Conservation (phyloP, 2,888 invertebrate species). For the Fragum fragum region DNA sequence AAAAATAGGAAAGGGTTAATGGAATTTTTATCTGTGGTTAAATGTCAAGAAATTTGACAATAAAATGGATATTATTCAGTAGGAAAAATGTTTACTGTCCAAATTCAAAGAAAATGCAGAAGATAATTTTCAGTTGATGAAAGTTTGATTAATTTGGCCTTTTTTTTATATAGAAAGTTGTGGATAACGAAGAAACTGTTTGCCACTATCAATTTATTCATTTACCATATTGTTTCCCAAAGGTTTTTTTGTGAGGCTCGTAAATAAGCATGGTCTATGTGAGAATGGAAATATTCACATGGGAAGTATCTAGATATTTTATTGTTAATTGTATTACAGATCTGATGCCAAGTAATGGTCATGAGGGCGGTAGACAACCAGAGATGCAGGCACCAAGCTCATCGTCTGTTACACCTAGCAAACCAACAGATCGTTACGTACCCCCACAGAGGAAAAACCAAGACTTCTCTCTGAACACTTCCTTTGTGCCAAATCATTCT, state of each 20-base stretch:
- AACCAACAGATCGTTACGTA: conserved; percentile 51
- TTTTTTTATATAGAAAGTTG: not conserved
- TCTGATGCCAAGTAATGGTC: not conserved
- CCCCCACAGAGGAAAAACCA: conserved; percentile 54
- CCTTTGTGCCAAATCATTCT: not conserved
- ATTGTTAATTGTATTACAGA: conserved; percentile 11
- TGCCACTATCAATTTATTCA: conserved; percentile 1
- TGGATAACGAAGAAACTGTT: not conserved
- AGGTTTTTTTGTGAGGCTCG: too few species aligned
- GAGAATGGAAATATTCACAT: too few species aligned
- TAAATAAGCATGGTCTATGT: too few species aligned
- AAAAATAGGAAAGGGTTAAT: too few species aligned
- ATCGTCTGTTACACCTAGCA: not conserved
- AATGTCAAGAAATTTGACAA: too few species aligned
- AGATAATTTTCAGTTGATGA: too few species aligned
- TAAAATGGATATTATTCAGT: too few species aligned
- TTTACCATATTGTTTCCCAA: not conserved
- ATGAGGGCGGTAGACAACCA: not conserved
- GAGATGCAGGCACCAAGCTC: not conserved
- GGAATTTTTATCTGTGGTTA: too few species aligned
- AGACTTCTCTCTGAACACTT: conserved; percentile 29
- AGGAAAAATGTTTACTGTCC: too few species aligned
- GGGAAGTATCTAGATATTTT: too few species aligned
- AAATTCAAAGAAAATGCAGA: too few species aligned
- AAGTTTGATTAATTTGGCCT: too few species aligned